Evolutionary conservation across 2,797 vertebrate genomes (phyloP).

Genomic region (Chaetodon trifasciatus): DNA sequence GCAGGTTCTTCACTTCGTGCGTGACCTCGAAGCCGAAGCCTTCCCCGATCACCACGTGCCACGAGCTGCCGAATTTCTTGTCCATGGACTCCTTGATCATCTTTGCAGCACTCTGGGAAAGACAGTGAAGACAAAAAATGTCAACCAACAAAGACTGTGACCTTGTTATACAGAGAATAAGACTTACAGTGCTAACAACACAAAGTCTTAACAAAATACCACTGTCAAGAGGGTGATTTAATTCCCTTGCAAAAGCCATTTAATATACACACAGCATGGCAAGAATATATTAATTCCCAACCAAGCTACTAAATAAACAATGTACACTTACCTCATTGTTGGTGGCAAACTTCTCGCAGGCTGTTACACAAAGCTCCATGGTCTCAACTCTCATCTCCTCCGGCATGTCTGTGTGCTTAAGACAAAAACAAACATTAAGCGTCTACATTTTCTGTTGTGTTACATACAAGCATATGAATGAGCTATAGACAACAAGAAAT

Average conservation of each 20-base stretch:
- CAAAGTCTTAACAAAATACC: not conserved
- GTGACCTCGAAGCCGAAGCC: conserved; percentile 98
- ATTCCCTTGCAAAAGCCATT: not conserved
- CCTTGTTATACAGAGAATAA: not conserved
- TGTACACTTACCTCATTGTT: conserved; percentile 93
- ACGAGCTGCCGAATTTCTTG: conserved; percentile 98
- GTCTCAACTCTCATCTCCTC: conserved; percentile 97
- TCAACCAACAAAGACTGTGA: not conserved
- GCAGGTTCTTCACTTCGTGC: conserved; percentile 96
- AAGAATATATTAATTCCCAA: not conserved
- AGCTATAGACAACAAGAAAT: not conserved
- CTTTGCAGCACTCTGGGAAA: conserved; percentile 88
- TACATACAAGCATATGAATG: not conserved
- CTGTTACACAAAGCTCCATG: conserved; percentile 95
- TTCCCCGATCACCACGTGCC: conserved; percentile 98
- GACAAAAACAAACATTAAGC: conserved; percentile 17
- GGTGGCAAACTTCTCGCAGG: conserved; percentile 96
- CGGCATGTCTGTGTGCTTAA: conserved; percentile 97
- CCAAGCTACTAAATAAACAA: not conserved
- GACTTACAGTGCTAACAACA: not conserved
- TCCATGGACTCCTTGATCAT: conserved; percentile 99
- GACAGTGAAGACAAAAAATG: fast-evolving
- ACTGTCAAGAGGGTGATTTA: not conserved
- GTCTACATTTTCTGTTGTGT: not conserved
- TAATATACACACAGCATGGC: not conserved